These are phyloP conservation scores for Ophion slaviceki DNA, from an alignment of 2,888 invertebrate genomes.

Conservation along the genomic window DNA sequence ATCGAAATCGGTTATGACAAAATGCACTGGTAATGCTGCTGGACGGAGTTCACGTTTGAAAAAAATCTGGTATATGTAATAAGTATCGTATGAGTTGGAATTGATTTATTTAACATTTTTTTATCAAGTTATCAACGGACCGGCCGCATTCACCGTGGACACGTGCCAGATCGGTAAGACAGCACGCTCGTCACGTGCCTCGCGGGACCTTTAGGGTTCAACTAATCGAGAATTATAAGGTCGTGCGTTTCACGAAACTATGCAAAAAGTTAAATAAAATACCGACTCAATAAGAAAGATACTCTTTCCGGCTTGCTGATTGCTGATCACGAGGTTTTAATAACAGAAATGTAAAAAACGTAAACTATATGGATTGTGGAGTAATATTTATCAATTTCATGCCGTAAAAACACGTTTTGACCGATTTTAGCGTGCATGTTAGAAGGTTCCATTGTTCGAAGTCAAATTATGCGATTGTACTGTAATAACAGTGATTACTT, in stretches of 20 bases:
- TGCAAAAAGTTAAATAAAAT: background rate
- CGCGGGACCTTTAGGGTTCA: background rate
- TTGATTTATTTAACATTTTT: conserved; percentile 8
- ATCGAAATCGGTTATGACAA: conserved; percentile 52
- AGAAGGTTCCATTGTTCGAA: no score
- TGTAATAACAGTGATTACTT: no score
- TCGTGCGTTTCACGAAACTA: background rate
- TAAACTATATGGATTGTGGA: background rate
- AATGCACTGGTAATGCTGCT: conserved; percentile 19
- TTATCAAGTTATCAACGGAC: background rate
- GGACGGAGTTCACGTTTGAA: conserved; percentile 10
- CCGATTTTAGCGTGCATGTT: background rate
- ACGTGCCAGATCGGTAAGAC: background rate
- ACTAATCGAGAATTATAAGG: background rate
- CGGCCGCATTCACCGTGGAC: conserved; percentile 4
- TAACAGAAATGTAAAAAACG: background rate
- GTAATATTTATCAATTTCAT: background rate
- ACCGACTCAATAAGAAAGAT: background rate
- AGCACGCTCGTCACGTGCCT: background rate
- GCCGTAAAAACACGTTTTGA: background rate
- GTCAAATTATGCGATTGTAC: no score
- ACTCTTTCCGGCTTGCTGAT: background rate
- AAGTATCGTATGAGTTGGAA: background rate
- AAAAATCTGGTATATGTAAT: conserved; percentile 7
- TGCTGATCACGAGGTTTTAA: background rate